A percentile compares a stretch with the other conserved stretches of the same genome.
These are phyloP conservation scores for Phragmatobia fuliginosa DNA, from an alignment of 2,888 invertebrate genomes.

Conservation along the genomic window DNA sequence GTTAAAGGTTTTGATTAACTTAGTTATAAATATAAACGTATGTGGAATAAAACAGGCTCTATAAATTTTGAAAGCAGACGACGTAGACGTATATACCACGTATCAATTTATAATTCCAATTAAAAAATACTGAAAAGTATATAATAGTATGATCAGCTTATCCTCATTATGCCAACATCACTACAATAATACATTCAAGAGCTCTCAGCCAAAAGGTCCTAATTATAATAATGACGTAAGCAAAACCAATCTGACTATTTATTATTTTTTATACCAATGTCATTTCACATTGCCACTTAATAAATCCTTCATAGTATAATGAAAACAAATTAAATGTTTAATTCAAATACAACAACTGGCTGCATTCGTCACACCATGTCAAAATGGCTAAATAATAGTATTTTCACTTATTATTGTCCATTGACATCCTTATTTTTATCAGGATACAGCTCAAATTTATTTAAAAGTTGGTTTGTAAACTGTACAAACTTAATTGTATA, in stretches of 20 bases:
- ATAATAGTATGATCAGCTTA: not conserved
- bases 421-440: not conserved
- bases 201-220: conserved; percentile 32
- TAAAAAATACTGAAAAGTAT: not conserved
- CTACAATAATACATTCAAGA: conserved; percentile 8
- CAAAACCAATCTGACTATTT: conserved; percentile 71
- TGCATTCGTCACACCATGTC: conserved; percentile 71
- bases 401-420: not conserved
- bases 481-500: conserved; percentile 20
- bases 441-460: not conserved
- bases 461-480: not conserved
- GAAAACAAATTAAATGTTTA: conserved; percentile 84
- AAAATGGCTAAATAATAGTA: conserved; percentile 45
- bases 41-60: no score
- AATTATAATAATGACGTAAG: conserved; percentile 76
- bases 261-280: no score
- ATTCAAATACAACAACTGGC: conserved; percentile 80
- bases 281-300: conserved; percentile 62
- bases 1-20: no score
- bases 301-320: conserved; percentile 71
- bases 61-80: no score
- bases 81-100: no score
- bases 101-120: no score
- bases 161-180: conserved; percentile 4
- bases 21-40: no score